Percentiles rank a stretch among this genome's conserved stretches.
Evolutionary conservation across 2,797 vertebrate genomes (phyloP).

Genomic region (Cuculus canorus): DNA sequence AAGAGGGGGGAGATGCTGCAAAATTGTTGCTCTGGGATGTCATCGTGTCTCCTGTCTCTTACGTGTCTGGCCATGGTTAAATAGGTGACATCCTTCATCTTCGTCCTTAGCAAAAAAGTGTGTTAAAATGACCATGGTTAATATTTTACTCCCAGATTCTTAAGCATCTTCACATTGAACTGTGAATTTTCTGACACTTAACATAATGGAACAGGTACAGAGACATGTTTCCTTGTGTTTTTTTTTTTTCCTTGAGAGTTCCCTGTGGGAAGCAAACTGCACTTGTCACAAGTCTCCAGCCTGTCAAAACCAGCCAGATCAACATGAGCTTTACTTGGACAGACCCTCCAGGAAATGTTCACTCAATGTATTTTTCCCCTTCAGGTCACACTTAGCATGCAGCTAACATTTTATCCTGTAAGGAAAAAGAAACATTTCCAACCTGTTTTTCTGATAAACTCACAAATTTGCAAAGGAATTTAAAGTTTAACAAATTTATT

Average conservation of each 20-base stretch:
- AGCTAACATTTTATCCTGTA: neutral
- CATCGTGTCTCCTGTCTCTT: neutral
- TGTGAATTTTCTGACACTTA: neutral
- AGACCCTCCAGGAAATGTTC: neutral
- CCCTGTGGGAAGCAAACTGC: neutral
- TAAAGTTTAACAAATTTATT: neutral
- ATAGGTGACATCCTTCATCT: neutral
- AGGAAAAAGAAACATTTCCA: conserved; percentile 16
- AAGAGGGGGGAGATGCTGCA: neutral
- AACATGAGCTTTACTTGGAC: neutral
- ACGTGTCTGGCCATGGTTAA: accelerated
- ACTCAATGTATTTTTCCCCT: neutral
- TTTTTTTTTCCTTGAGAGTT: neutral
- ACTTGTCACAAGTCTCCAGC: neutral
- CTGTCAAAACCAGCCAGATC: conserved; percentile 26
- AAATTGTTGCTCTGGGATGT: neutral
- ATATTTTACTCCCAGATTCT: neutral
- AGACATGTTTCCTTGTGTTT: neutral
- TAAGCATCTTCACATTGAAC: neutral
- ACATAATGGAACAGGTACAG: neutral
- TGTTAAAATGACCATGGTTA: neutral
- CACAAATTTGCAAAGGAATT: neutral
- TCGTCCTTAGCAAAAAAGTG: neutral
- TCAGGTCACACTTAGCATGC: neutral
- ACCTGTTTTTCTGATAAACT: neutral